Evolutionary conservation across 2,797 vertebrate genomes (phyloP).

Genomic region (Meda fulgida): DNA sequence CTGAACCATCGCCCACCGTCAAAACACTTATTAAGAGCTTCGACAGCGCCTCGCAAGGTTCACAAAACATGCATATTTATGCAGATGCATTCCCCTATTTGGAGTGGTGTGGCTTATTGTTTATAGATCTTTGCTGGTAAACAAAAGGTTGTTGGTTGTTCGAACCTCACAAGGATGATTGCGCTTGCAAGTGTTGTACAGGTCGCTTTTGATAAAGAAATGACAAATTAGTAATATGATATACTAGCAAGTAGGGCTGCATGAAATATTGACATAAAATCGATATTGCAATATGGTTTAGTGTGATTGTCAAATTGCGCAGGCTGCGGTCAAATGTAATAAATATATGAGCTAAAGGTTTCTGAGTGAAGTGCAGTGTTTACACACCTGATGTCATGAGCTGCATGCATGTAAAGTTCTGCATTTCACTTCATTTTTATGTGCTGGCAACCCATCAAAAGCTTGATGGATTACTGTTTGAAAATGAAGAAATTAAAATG

Average conservation of each 20-base stretch:
- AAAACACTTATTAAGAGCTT: conserved; percentile 92
- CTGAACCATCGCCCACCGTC: conserved; percentile 88
- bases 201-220: background rate
- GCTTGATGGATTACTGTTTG: background rate
- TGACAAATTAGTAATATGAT: background rate
- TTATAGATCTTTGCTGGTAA: background rate
- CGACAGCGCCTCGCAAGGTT: conserved; percentile 88
- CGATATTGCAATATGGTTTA: background rate
- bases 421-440: background rate
- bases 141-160: background rate
- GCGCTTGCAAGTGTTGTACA: background rate
- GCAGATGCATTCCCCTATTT: background rate
- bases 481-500: background rate
- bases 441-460: background rate
- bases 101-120: background rate
- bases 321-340: no score
- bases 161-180: background rate
- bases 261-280: background rate
- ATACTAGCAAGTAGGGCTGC: background rate
- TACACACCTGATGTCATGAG: background rate
- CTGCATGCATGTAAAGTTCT: background rate
- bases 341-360: background rate
- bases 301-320: background rate
- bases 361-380: background rate
- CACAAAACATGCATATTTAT: background rate